A percentile compares a stretch with the other conserved stretches of the same genome.
Evolutionary conservation across 2,888 invertebrate genomes (phyloP).

Genomic region (Drosophila neonasuta): DNA sequence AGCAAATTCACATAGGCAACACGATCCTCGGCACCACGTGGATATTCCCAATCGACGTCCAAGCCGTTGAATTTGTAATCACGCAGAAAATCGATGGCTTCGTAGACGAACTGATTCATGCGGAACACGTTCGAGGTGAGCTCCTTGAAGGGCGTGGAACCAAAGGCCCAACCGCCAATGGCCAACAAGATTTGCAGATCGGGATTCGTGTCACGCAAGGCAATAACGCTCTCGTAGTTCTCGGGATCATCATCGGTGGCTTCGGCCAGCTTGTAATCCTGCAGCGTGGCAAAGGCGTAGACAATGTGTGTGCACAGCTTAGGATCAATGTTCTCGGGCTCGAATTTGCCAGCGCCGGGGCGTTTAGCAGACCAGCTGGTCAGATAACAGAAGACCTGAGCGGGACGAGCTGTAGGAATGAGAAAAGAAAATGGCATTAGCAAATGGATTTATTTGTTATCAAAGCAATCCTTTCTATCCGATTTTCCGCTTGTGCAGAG

Average conservation of each 20-base stretch:
- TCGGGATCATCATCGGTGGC: constrained; percentile 91
- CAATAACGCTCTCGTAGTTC: constrained; percentile 93
- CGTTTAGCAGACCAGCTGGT: constrained; percentile 98
- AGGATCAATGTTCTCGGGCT: constrained; percentile 94
- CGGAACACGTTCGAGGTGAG: constrained; percentile 94
- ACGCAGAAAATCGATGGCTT: constrained; percentile 95
- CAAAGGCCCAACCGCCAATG: constrained; percentile 98
- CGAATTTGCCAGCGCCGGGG: constrained; percentile 93
- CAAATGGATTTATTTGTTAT: background rate
- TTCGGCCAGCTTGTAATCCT: constrained; percentile 91
- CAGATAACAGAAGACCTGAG: constrained; percentile 96
- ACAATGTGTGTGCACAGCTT: constrained; percentile 96
- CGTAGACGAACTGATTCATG: constrained; percentile 97
- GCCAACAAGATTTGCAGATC: constrained; percentile 93
- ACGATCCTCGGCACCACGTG: constrained; percentile 93
- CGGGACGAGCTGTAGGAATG: constrained; percentile 86
- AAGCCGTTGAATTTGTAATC: constrained; percentile 96
- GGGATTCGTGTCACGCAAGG: constrained; percentile 93
- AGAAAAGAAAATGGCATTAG: background rate
- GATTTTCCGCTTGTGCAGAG: no score
- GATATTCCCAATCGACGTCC: constrained; percentile 97
- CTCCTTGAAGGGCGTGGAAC: constrained; percentile 96
- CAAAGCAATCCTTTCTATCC: no score
- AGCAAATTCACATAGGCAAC: constrained; percentile 92
- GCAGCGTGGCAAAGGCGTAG: constrained; percentile 96